Conservation (phyloP, 2,113 vertebrate genomes). For the Cyphomyrus plagiostoma region DNA sequence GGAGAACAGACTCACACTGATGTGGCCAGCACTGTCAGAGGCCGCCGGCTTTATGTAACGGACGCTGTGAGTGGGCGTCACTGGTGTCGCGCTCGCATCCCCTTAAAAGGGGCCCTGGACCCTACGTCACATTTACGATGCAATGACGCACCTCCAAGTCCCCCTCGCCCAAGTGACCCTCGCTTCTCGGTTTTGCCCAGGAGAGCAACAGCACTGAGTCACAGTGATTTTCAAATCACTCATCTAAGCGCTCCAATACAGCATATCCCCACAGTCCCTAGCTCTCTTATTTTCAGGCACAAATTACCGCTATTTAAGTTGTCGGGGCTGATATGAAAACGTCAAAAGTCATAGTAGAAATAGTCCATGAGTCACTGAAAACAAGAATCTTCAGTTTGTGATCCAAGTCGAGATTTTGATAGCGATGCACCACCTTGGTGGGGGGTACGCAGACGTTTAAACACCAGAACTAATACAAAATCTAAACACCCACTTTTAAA, state of each 20-base stretch:
- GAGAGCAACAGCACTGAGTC: constrained; percentile 1
- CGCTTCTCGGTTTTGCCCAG: neutral
- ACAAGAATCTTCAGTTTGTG: neutral
- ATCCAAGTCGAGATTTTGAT: neutral
- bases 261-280: neutral
- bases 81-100: constrained; percentile 33
- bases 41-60: constrained; percentile 34
- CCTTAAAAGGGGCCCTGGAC: constrained; percentile 42
- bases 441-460: neutral
- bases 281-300: neutral
- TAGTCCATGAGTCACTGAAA: neutral
- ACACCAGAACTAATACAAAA: neutral
- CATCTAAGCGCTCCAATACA: neutral
- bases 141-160: constrained; percentile 5
- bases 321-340: neutral
- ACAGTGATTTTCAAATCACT: neutral
- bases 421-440: neutral
- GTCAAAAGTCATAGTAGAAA: neutral
- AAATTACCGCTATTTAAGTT: neutral
- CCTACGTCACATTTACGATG: constrained; percentile 39
- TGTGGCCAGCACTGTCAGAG: neutral
- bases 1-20: neutral
- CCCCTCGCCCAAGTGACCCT: neutral
- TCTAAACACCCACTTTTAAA: neutral
- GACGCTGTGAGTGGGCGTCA: constrained; percentile 39